Conservation (phyloP, 2,888 invertebrate species). For the Pandemis corylana region DNA sequence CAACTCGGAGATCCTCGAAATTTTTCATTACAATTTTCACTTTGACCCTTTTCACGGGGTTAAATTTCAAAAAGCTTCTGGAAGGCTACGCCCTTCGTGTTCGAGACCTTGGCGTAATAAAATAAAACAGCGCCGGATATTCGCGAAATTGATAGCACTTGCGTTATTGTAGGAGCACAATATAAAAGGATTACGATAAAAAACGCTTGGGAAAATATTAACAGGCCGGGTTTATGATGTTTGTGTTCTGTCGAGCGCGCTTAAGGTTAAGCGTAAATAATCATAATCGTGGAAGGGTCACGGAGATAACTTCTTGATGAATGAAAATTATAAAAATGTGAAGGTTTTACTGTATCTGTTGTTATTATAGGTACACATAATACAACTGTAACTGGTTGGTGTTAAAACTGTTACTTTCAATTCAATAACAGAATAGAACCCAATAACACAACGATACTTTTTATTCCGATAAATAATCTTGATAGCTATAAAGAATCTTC, state of each 20-base stretch:
- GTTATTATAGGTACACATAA: too few relatives aligned
- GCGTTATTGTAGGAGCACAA: slow-evolving; percentile 8
- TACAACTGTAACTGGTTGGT: too few relatives aligned
- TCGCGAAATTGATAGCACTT: slow-evolving; percentile 39
- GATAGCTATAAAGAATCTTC: too few relatives aligned
- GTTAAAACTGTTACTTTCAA: too few relatives aligned
- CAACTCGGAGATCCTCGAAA: slow-evolving; percentile 15
- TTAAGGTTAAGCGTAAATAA: slow-evolving; percentile 2
- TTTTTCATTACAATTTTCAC: slow-evolving; percentile 36
- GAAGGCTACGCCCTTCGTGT: slow-evolving; percentile 14
- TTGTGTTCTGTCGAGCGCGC: slow-evolving; percentile 22
- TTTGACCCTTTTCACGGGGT: slow-evolving; percentile 35
- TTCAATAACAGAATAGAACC: too few relatives aligned
- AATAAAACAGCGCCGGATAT: slow-evolving; percentile 37
- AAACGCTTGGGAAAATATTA: slow-evolving; percentile 19
- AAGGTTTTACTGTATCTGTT: not conserved
- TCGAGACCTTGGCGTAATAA: slow-evolving; percentile 31
- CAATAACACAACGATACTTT: too few relatives aligned
- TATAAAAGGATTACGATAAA: slow-evolving; percentile 23
- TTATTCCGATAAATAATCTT: too few relatives aligned
- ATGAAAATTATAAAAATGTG: not conserved
- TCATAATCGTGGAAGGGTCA: slow-evolving; percentile 5
- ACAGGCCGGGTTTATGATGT: slow-evolving; percentile 19
- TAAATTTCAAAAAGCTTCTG: slow-evolving; percentile 32
- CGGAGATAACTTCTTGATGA: slow-evolving; percentile 5